Percentiles rank a stretch among this genome's conserved stretches.
phyloP scores from a whole-genome alignment of 1,140 invertebrate genomes.

The Chrysoperla carnea region DNA sequence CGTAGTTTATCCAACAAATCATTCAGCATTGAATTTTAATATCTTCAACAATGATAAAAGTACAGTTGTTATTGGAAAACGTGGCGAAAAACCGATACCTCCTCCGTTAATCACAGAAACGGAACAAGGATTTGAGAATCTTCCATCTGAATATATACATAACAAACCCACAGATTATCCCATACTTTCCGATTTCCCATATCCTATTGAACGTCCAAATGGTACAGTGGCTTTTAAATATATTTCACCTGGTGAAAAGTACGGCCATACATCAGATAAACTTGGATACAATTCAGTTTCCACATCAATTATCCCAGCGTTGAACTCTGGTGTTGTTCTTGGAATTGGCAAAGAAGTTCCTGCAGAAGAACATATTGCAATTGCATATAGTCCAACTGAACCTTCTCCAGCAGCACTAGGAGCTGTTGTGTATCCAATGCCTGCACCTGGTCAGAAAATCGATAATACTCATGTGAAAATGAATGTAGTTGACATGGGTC shows the following conservation, averaged over 20 bases:
- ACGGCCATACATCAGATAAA: constrained; percentile 17
- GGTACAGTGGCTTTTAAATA: no score
- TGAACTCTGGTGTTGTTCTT: no score
- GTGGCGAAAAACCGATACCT: constrained; percentile 33
- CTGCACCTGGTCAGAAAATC: background rate
- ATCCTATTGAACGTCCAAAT: constrained; percentile 35
- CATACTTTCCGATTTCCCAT: constrained; percentile 37
- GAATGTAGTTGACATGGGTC: background rate
- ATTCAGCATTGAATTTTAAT: constrained; percentile 22
- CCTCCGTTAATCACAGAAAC: constrained; percentile 24
- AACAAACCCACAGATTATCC: constrained; percentile 15
- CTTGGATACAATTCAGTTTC: constrained; percentile 11
- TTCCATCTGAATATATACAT: constrained; percentile 26
- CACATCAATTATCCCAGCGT: no score
- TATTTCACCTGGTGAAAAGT: constrained; percentile 13
- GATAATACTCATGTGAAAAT: no score
- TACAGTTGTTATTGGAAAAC: constrained; percentile 33
- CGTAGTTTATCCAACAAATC: constrained; percentile 42
- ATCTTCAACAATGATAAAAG: constrained; percentile 28
- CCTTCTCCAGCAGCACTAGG: constrained; percentile 6
- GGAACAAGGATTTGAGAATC: constrained; percentile 19
- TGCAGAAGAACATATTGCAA: constrained; percentile 29
- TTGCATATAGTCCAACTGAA: constrained; percentile 31
- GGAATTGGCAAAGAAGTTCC: no score
- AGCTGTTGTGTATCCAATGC: constrained; percentile 18